These are phyloP conservation scores for Cerastoderma edule DNA, from an alignment of 2,888 invertebrate species.

Conservation along the genomic window DNA sequence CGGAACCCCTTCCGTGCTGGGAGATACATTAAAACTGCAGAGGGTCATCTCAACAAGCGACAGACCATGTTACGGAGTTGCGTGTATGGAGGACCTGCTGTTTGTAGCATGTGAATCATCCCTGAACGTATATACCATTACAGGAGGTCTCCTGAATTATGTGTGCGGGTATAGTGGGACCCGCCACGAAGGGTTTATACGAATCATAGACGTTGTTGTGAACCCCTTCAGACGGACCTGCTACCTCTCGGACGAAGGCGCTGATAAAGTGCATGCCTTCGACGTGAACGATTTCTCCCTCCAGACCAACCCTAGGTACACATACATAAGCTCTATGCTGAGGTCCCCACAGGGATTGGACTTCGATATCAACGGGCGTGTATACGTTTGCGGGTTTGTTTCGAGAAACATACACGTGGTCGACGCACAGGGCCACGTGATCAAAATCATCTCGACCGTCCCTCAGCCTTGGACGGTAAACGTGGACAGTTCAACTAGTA, in stretches of 20 bases:
- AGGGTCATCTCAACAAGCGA: constrained; percentile 17
- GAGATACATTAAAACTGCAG: constrained; percentile 29
- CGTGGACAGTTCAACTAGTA: constrained; percentile 6
- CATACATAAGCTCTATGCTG: constrained; percentile 33
- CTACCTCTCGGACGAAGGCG: constrained; percentile 17
- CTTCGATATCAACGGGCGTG: constrained; percentile 24
- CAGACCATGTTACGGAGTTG: constrained; percentile 46
- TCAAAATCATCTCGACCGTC: constrained; percentile 23
- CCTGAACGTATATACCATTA: constrained; percentile 37
- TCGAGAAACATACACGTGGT: constrained; percentile 52
- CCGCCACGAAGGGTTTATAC: not conserved
- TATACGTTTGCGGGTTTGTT: constrained; percentile 49
- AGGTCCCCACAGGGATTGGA: constrained; percentile 44
- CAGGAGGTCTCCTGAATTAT: constrained; percentile 22
- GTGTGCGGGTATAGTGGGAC: not conserved
- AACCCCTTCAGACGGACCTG: not conserved
- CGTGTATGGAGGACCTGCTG: constrained; percentile 15
- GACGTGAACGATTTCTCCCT: constrained; percentile 1
- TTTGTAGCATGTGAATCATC: constrained; percentile 50
- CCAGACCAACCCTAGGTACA: constrained; percentile 17
- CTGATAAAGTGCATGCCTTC: constrained; percentile 14
- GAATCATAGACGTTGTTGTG: constrained; percentile 2
- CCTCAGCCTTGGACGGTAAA: constrained; percentile 32
- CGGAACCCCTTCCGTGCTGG: constrained; percentile 35
- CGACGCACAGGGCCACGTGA: constrained; percentile 21